These are phyloP conservation scores for Capitella teleta DNA, from an alignment of 1,140 invertebrate genomes.

Conservation along the genomic window DNA sequence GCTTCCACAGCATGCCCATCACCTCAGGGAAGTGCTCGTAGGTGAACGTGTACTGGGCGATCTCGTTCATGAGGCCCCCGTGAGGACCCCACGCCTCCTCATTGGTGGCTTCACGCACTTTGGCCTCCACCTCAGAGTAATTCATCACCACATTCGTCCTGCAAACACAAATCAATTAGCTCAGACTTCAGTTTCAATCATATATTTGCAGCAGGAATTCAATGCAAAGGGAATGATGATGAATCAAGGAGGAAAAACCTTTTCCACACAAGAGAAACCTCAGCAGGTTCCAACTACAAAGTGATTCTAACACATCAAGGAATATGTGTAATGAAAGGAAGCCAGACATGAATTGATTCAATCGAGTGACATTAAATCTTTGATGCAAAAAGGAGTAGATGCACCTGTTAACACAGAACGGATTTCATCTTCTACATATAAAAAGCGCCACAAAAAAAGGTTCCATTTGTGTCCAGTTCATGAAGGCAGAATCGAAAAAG, in stretches of 20 bases:
- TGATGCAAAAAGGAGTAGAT: no score
- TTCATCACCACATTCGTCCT: constrained; percentile 99
- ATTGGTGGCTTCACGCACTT: constrained; percentile 96
- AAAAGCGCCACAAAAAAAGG: no score
- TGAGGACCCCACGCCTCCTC: constrained; percentile 98
- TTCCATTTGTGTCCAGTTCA: no score
- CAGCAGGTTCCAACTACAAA: background rate
- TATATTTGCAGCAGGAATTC: background rate
- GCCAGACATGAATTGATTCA: no score
- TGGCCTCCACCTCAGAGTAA: constrained; percentile 96
- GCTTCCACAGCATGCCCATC: constrained; percentile 89
- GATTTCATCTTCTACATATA: no score
- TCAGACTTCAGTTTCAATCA: background rate
- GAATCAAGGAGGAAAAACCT: background rate
- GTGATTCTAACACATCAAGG: background rate
- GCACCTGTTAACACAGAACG: no score
- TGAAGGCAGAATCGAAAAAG: no score
- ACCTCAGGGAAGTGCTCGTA: constrained; percentile 63
- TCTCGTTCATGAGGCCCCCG: constrained; percentile 85
- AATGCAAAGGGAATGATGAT: background rate
- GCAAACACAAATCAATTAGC: constrained; percentile 16
- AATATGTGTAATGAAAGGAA: background rate
- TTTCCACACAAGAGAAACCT: background rate
- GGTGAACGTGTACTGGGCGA: constrained; percentile 93
- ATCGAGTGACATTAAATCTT: no score